Percentiles rank a stretch among this genome's conserved stretches.
Evolutionary conservation across 1,140 invertebrate genomes (phyloP).

Genomic region (Eulimnadia texana): DNA sequence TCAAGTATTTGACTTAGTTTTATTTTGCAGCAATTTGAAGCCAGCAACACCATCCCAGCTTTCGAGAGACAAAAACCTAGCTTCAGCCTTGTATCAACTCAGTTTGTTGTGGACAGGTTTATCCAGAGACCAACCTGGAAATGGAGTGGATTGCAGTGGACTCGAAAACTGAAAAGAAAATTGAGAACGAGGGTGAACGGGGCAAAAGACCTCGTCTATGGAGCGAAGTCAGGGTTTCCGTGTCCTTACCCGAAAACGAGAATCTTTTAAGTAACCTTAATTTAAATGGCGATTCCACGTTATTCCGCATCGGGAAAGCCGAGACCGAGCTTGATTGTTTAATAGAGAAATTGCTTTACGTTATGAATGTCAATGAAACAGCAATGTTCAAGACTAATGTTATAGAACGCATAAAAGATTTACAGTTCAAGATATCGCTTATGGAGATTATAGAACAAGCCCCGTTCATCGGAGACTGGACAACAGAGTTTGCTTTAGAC

Average conservation of each 20-base stretch:
- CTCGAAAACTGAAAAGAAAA: background rate
- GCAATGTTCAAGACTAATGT: background rate
- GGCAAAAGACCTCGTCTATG: background rate
- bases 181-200: background rate
- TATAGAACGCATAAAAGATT: background rate
- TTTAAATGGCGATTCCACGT: background rate
- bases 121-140: background rate
- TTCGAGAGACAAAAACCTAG: background rate
- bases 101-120: background rate
- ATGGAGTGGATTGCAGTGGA: background rate
- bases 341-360: background rate
- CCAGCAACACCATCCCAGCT: background rate
- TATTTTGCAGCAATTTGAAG: background rate
- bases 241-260: background rate
- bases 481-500: background rate
- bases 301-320: background rate
- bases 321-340: background rate
- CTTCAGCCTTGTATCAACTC: background rate
- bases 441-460: background rate
- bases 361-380: background rate
- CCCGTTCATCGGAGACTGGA: background rate
- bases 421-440: background rate
- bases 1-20: background rate
- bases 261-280: background rate
- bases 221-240: background rate